Percentiles rank a stretch among this genome's conserved stretches.
These are phyloP conservation scores for Heliconius charithonia DNA, from an alignment of 2,888 invertebrate genomes.

Conservation along the genomic window DNA sequence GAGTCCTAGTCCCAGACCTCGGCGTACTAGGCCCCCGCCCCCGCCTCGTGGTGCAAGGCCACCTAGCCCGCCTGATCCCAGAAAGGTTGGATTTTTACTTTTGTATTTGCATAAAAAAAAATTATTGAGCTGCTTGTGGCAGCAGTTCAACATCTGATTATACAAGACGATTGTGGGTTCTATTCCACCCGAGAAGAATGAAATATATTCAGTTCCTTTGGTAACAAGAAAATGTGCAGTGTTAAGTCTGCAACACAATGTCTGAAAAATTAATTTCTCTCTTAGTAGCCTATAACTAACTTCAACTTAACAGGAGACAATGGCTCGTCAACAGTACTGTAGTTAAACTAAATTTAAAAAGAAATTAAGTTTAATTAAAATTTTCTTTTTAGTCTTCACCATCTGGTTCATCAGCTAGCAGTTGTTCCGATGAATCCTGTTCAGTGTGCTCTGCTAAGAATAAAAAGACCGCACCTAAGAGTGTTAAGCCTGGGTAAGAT, in stretches of 20 bases:
- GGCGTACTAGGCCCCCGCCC: slow-evolving; percentile 50
- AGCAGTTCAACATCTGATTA: too few relatives aligned
- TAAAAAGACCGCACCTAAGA: slow-evolving; percentile 83
- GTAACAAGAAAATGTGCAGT: not conserved
- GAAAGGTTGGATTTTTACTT: slow-evolving; percentile 58
- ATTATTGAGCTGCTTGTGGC: not conserved
- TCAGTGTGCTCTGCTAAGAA: slow-evolving; percentile 90
- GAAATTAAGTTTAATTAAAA: not conserved
- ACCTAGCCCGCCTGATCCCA: slow-evolving; percentile 65
- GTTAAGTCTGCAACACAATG: not conserved
- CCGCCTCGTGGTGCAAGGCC: slow-evolving; percentile 60
- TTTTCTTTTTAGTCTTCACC: slow-evolving; percentile 82
- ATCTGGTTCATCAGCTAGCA: slow-evolving; percentile 90
- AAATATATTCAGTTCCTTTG: not conserved
- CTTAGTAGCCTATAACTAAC: too few relatives aligned
- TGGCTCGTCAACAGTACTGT: too few relatives aligned
- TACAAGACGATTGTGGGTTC: too few relatives aligned
- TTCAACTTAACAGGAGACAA: too few relatives aligned
- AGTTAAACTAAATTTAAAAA: too few relatives aligned
- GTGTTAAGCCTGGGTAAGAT: slow-evolving; percentile 85
- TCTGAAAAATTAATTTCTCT: too few relatives aligned
- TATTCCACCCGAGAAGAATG: too few relatives aligned
- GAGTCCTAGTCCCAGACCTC: slow-evolving; percentile 46
- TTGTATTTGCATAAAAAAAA: not conserved
- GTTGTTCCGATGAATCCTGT: slow-evolving; percentile 93